Evolutionary conservation across 2,797 vertebrate genomes (phyloP).

Genomic region (Adrianichthys oophorus): DNA sequence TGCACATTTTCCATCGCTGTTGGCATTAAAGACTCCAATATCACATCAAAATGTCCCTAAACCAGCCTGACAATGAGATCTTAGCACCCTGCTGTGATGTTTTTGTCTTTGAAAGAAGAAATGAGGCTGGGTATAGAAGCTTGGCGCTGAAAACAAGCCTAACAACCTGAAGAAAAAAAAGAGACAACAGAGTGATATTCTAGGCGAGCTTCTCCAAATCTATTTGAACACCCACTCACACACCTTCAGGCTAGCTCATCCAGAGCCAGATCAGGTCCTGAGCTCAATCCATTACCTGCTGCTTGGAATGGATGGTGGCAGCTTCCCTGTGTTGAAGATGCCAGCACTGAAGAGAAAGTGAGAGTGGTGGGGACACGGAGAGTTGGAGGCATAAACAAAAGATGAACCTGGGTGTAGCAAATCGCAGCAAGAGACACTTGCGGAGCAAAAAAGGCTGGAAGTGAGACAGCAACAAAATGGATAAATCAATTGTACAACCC

Average conservation of each 20-base stretch:
- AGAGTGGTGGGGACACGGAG: slow-evolving; percentile 34
- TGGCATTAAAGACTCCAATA: slow-evolving; percentile 38
- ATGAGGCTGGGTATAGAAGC: slow-evolving; percentile 2
- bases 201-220: slow-evolving; percentile 53
- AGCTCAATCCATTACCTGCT: slow-evolving; percentile 69
- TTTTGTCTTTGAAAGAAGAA: slow-evolving; percentile 43
- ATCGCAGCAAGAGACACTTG: slow-evolving; percentile 27
- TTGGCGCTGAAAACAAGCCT: slow-evolving; percentile 10
- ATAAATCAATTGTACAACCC: not conserved
- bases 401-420: slow-evolving; percentile 29
- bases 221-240: slow-evolving; percentile 72
- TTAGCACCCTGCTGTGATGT: slow-evolving; percentile 18
- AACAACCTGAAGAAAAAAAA: slow-evolving; percentile 49
- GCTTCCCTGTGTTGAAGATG: slow-evolving; percentile 34
- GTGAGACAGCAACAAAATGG: slow-evolving; percentile 1
- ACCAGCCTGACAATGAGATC: slow-evolving; percentile 17
- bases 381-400: slow-evolving; percentile 56
- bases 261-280: slow-evolving; percentile 61
- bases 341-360: slow-evolving; percentile 56
- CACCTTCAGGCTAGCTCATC: slow-evolving; percentile 67
- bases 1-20: slow-evolving; percentile 11
- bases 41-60: slow-evolving; percentile 38
- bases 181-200: slow-evolving; percentile 67
- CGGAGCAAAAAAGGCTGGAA: slow-evolving; percentile 8
- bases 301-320: slow-evolving; percentile 54